Evolutionary conservation across 1,140 invertebrate species (phyloP), one percentile per base, ranked within the genome.

Genomic region (Tetramorium alpestre): DNA sequence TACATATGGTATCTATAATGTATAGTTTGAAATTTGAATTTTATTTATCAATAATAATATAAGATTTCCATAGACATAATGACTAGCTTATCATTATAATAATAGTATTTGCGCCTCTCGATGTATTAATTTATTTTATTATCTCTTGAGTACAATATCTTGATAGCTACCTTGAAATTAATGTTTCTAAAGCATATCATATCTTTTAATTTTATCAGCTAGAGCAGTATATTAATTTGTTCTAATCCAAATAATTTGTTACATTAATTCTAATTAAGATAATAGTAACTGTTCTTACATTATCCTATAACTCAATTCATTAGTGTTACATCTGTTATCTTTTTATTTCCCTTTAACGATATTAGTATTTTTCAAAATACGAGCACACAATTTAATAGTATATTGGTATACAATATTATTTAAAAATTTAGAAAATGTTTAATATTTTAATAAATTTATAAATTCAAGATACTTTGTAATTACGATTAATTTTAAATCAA

Each of bases 191-290:
- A n/a, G 18, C 25, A 64, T 64, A 49, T 4, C 18, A n/a, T 44
- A 47, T 13, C 44, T 47, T 11, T 64, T 78, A 47, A 77, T 64
- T 78, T 76, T 22, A 60, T 47, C 25, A 60, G 1, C 10, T 47
- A 47, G 11, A 47, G 4, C 18, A 77, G 62, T 47, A 47, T 10
- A 64, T 65, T 67, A 62, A 18, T 41, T 65, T 3, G 0, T 41
- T 41, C 8, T n/a, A 6, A 41, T 41, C 3, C 41, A 65, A 18
- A 41, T 65, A 65, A 41, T 33, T 64, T 38, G 2, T n/a, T 64
- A 64, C 58, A 82, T 82, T 75, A 47, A 62, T 82, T 82, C n/a
- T 87, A 88, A 88, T 85, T 25, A 11, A 78, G 49, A 58, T 85
- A 89, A 85, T 60, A 47, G 18, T 33, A 3, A 16, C 13, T 54